These are phyloP conservation scores for Scaptomyza tumidula DNA, from an alignment of 2,888 invertebrate genomes.

Conservation along the genomic window DNA sequence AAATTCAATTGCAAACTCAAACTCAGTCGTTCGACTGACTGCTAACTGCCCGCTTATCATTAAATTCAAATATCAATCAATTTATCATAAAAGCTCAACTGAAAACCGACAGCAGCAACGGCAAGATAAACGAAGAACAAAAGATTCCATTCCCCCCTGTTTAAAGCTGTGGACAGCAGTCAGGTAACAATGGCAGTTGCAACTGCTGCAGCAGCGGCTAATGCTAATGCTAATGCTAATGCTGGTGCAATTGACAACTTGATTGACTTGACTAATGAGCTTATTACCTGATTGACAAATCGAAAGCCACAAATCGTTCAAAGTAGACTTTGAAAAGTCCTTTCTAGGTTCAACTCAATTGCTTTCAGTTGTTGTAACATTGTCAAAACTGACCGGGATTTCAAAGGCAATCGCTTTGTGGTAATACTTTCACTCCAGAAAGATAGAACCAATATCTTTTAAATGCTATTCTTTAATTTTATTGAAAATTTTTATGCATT, in stretches of 20 bases:
- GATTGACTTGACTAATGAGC: slow-evolving; percentile 41
- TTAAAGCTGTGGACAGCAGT: slow-evolving; percentile 7
- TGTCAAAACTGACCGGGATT: neutral
- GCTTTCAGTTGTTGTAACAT: neutral
- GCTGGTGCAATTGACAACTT: slow-evolving; percentile 42
- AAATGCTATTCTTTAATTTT: neutral
- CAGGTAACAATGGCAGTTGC: slow-evolving; percentile 31
- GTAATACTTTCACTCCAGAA: too few relatives aligned
- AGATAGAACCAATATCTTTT: too few relatives aligned
- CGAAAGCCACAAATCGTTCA: neutral
- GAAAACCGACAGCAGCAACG: slow-evolving; percentile 4
- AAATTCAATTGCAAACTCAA: slow-evolving; percentile 72
- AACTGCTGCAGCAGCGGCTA: slow-evolving; percentile 9
- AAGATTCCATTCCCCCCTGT: neutral
- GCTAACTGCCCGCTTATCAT: slow-evolving; percentile 63
- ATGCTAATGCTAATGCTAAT: slow-evolving; percentile 44
- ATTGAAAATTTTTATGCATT: neutral
- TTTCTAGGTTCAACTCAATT: neutral
- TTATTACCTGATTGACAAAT: slow-evolving; percentile 18
- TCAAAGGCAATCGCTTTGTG: neutral
- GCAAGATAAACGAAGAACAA: neutral
- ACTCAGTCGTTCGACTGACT: slow-evolving; percentile 33
- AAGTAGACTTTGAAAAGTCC: neutral
- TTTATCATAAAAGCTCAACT: slow-evolving; percentile 68
- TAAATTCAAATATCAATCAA: slow-evolving; percentile 80